Conservation (phyloP, 2,797 vertebrate genomes). For the Smutsia gigantea region DNA sequence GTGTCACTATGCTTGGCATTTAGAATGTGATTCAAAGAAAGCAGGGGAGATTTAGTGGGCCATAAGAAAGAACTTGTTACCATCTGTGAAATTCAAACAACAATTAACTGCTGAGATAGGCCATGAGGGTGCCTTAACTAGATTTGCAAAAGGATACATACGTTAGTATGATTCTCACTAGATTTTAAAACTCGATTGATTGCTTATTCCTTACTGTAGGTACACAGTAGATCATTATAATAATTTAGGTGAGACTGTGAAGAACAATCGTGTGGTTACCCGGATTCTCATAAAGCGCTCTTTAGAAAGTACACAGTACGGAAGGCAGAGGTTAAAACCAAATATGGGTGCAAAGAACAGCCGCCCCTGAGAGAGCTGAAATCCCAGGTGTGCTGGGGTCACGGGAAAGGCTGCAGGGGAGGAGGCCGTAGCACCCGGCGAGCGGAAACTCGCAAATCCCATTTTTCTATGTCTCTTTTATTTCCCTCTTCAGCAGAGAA, state of each 20-base stretch:
- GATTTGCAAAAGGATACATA: conserved; percentile 29
- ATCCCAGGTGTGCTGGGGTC: neutral
- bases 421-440: neutral
- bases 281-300: neutral
- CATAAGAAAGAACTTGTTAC: conserved; percentile 52
- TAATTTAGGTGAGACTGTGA: neutral
- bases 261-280: neutral
- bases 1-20: neutral
- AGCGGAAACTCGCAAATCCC: neutral
- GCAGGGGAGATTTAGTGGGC: neutral
- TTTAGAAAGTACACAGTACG: neutral
- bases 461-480: neutral
- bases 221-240: neutral
- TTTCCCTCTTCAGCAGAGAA: neutral
- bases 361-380: neutral
- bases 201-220: neutral
- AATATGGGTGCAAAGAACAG: neutral
- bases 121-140: neutral
- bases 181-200: conserved; percentile 33
- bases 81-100: conserved; percentile 49
- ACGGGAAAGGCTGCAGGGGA: neutral
- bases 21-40: conserved; percentile 32
- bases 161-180: neutral
- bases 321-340: neutral
- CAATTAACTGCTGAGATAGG: conserved; percentile 31